Conservation (phyloP, 30 jellyfish, hydroid and myxozoan genomes). For the Catostylus mosaicus region DNA sequence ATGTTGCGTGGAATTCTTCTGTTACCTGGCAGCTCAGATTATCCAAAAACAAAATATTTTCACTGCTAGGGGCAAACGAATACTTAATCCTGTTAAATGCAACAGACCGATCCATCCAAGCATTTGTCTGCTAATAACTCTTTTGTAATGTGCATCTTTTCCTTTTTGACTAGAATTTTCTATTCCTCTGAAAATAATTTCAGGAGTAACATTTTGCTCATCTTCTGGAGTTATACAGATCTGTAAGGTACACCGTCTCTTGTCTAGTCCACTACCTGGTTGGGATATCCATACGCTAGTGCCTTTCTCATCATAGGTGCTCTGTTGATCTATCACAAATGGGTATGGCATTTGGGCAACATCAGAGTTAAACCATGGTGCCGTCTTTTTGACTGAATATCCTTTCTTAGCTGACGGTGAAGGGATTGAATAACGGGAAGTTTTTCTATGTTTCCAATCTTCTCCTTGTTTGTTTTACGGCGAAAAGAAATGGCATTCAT, state of each 20-base stretch:
- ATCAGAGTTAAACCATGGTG: constrained; percentile 7
- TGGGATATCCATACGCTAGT: constrained; percentile 24
- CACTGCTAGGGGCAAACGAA: constrained; percentile 12
- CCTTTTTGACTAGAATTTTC: no score
- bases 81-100: constrained; percentile 4
- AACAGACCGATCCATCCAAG: constrained; percentile 13
- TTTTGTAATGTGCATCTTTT: background rate
- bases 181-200: no score
- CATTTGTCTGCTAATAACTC: constrained; percentile 10
- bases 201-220: no score
- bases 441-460: constrained; percentile 32
- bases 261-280: no score
- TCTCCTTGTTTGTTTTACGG: constrained; percentile 41
- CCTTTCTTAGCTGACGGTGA: constrained; percentile 43
- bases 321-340: constrained; percentile 7
- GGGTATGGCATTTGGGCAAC: constrained; percentile 32
- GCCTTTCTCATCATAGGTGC: constrained; percentile 22
- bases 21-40: no score
- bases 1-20: no score
- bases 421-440: constrained; percentile 33
- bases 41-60: no score
- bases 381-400: constrained; percentile 10
- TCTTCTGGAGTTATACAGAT: constrained; percentile 20
- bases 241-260: constrained; percentile 25
- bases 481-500: constrained; percentile 42